A percentile compares a stretch with the other conserved stretches of the same genome.
phyloP scores from a whole-genome alignment of 2,797 vertebrate species.

The Agapornis canus region DNA sequence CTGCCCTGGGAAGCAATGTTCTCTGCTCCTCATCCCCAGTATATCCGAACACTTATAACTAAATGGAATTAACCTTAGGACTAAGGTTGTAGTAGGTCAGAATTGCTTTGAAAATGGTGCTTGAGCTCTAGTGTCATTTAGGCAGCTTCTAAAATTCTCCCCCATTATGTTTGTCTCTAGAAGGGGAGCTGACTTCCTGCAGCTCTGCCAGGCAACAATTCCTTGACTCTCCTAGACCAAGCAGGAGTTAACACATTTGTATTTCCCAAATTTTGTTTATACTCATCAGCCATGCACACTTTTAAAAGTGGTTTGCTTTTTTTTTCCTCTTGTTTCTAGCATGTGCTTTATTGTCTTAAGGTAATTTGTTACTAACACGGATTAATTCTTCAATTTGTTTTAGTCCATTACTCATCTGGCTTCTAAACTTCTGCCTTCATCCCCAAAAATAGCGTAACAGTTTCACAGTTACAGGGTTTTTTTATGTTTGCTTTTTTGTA shows the following conservation, averaged over 20 bases:
- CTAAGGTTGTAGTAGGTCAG: not conserved
- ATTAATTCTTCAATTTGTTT: not conserved
- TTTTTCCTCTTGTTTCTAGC: not conserved
- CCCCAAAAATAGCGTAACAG: not conserved
- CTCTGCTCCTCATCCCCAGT: not conserved
- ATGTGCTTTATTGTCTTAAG: not conserved
- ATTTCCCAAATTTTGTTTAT: not conserved
- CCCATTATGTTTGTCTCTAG: not conserved
- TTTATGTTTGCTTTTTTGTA: not conserved
- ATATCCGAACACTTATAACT: not conserved
- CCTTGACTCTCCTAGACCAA: not conserved
- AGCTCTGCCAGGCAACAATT: not conserved
- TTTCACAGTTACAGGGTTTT: not conserved
- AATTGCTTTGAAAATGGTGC: not conserved
- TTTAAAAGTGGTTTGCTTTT: not conserved
- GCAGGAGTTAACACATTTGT: not conserved
- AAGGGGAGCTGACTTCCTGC: not conserved
- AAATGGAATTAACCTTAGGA: not conserved
- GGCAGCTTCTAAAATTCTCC: not conserved
- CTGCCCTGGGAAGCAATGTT: not conserved
- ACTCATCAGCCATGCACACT: not conserved
- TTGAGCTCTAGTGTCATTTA: not conserved
- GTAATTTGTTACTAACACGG: not conserved
- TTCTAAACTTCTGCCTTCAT: not conserved
- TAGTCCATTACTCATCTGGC: not conserved